Evolutionary conservation across 2,888 invertebrate genomes (phyloP), one percentile per base, ranked within the genome.

Genomic region (Tinea semifulvella): DNA sequence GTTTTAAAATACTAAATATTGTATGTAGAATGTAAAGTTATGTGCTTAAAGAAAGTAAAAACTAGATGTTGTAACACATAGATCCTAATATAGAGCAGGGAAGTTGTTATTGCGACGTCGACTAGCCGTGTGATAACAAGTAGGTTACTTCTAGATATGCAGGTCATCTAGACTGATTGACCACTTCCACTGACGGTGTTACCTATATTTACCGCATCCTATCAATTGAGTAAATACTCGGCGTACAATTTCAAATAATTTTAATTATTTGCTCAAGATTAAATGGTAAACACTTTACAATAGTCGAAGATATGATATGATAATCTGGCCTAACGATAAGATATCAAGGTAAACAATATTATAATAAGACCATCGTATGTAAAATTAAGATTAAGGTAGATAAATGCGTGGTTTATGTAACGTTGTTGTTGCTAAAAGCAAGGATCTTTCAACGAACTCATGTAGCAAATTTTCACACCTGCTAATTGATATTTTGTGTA

Each of bases 151-250:
- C 27, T 42, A 42, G 66, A 65, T 61, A 63, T 67, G 61, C 70
- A 62, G 69, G 68, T 68, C 70, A 72, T 63, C 60, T 61, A 60
- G 65, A 59, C 65, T 76, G 76, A 79, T 77, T 71, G 76, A 61
- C 65, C 62, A 72, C 65, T 69, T 79, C 77, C 77, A 36, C 36
- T 5, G n/a, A 10, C n/a, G 13, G 14, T 14, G 31, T 31, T 31
- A 14, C 31, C 31, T 31, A 13, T n/a, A n/a, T n/a, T n/a, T n/a
- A n/a, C n/a, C n/a, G n/a, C n/a, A n/a, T n/a, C n/a, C n/a, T n/a
- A n/a, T n/a, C n/a, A n/a, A n/a, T n/a, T n/a, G n/a, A n/a, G n/a
- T n/a, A n/a, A n/a, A n/a, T n/a, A n/a, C n/a, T n/a, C n/a, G n/a
- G n/a, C n/a, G n/a, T n/a, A n/a, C n/a, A n/a, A n/a, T n/a, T n/a